Evolutionary conservation across 2,888 invertebrate genomes (phyloP).

Genomic region (Toxonevra muliebris): DNA sequence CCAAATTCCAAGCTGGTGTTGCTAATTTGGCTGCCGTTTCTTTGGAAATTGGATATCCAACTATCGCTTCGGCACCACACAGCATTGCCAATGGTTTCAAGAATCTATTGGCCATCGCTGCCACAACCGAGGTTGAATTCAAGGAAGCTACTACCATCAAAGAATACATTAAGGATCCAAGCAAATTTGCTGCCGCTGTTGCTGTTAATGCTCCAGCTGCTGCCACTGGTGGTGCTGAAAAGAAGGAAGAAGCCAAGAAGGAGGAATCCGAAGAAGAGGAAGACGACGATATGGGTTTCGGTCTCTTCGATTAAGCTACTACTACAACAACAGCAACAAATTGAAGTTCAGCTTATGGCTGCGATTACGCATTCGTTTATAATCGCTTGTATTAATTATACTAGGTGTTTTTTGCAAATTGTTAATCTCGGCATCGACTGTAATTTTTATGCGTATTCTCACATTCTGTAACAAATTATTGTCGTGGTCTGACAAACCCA

Average conservation of each 20-base stretch:
- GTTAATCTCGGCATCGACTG: conserved; percentile 28
- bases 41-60: conserved; percentile 94
- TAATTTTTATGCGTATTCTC: conserved; percentile 25
- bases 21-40: conserved; percentile 94
- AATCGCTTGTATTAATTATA: conserved; percentile 15
- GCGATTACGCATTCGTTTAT: conserved; percentile 35
- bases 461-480: conserved; percentile 52
- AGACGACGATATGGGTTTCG: conserved; percentile 97
- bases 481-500: conserved; percentile 64
- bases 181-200: conserved; percentile 83
- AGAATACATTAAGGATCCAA: conserved; percentile 94
- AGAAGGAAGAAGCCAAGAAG: conserved; percentile 80
- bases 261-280: conserved; percentile 81
- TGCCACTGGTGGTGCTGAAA: conserved; percentile 72
- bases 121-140: conserved; percentile 95
- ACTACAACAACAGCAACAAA: conserved; percentile 25
- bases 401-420: conserved; percentile 28
- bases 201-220: conserved; percentile 71
- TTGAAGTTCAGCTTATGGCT: conserved; percentile 33
- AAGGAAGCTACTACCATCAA: conserved; percentile 93
- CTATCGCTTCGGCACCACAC: conserved; percentile 96
- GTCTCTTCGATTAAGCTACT: conserved; percentile 81
- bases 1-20: conserved; percentile 92
- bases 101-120: conserved; percentile 96
- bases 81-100: conserved; percentile 98